phyloP scores from a whole-genome alignment of 2,888 invertebrate genomes.

The Ectemnius continuus region DNA sequence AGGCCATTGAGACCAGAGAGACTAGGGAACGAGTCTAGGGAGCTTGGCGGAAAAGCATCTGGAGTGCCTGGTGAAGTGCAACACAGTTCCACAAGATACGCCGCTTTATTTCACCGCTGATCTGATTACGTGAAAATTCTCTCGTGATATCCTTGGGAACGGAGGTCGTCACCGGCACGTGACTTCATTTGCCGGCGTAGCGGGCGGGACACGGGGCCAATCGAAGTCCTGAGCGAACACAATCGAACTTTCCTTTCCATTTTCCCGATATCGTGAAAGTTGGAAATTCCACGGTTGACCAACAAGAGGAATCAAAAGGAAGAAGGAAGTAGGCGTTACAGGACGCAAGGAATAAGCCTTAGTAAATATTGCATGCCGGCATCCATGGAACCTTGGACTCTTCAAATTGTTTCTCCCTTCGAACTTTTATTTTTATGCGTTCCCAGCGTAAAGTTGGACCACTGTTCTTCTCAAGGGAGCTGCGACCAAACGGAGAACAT shows the following conservation, averaged over 20 bases:
- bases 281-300: conserved; percentile 14
- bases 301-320: conserved; percentile 12
- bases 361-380: conserved; percentile 3
- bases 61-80: too few relatives aligned
- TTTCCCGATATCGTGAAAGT: conserved; percentile 25
- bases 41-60: too few relatives aligned
- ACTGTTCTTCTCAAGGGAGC: too few relatives aligned
- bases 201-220: conserved; percentile 33
- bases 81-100: conserved; percentile 16
- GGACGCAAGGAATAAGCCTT: background rate
- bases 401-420: background rate
- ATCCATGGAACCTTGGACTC: background rate
- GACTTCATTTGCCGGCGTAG: conserved; percentile 39
- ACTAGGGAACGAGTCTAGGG: too few relatives aligned
- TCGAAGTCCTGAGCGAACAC: conserved; percentile 35
- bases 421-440: background rate
- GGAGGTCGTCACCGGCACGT: conserved; percentile 39
- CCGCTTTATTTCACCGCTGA: conserved; percentile 11
- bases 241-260: conserved; percentile 35
- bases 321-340: background rate
- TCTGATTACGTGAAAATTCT: conserved; percentile 46
- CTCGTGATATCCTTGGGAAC: conserved; percentile 35
- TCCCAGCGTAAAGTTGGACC: too few relatives aligned
- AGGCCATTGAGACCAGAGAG: too few relatives aligned
- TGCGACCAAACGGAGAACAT: too few relatives aligned